phyloP scores from a whole-genome alignment of 2,113 vertebrate genomes.

The Boulengeromyrus knoepffleri region DNA sequence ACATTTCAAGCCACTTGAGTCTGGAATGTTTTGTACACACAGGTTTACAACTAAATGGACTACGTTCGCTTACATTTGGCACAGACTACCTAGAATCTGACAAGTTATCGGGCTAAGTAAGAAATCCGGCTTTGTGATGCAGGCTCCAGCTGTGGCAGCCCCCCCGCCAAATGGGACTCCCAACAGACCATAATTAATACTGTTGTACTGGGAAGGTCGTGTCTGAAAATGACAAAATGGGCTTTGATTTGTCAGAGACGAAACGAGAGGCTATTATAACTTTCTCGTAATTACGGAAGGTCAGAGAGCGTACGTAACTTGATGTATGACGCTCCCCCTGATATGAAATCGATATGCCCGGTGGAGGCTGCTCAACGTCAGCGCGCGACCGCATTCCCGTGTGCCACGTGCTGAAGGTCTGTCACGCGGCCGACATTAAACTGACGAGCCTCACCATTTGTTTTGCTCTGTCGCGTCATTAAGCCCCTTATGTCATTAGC shows the following conservation, averaged over 20 bases:
- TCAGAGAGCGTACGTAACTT: background rate
- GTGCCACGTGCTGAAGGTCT: background rate
- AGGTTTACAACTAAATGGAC: conserved; percentile 34
- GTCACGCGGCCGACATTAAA: background rate
- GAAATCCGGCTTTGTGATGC: background rate
- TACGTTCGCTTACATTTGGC: background rate
- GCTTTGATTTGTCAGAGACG: background rate
- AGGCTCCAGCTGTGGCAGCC: background rate
- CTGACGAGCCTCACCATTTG: background rate
- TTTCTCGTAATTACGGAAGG: background rate
- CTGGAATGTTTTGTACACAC: conserved; percentile 39
- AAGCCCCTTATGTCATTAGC: background rate
- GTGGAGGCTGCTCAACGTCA: background rate
- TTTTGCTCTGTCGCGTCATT: background rate
- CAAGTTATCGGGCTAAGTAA: background rate
- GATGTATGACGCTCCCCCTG: background rate
- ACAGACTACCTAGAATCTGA: background rate
- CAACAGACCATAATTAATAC: conserved; percentile 19
- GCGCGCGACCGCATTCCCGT: background rate
- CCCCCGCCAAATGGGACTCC: background rate
- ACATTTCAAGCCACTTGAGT: conserved; percentile 22
- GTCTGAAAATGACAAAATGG: background rate
- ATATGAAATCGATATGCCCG: background rate
- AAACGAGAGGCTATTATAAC: background rate
- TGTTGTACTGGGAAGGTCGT: conserved; percentile 23